phyloP scores from a whole-genome alignment of 1,140 invertebrate species.

The Drosophila tristis region DNA sequence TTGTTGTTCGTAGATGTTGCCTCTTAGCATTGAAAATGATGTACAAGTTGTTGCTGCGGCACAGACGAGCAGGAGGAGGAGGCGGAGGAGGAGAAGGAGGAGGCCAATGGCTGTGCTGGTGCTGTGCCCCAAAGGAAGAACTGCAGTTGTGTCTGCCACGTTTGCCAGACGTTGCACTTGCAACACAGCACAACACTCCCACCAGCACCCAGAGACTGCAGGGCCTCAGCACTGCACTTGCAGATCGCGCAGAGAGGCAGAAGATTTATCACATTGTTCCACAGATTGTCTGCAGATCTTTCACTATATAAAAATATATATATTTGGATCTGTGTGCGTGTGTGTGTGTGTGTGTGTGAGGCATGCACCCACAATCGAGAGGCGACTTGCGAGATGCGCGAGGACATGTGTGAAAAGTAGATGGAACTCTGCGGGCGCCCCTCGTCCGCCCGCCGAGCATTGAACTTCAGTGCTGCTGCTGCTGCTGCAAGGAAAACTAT shows the following conservation, averaged over 20 bases:
- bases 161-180: no score
- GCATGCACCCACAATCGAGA: slow-evolving; percentile 66
- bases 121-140: no score
- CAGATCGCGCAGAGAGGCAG: slow-evolving; percentile 49
- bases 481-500: slow-evolving; percentile 46
- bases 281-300: slow-evolving; percentile 81
- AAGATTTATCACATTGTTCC: slow-evolving; percentile 83
- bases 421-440: slow-evolving; percentile 3
- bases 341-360: slow-evolving; percentile 27
- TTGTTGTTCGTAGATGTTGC: slow-evolving; percentile 53
- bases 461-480: slow-evolving; percentile 57
- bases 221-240: slow-evolving; percentile 46
- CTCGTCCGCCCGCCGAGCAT: slow-evolving; percentile 54
- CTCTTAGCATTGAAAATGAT: slow-evolving; percentile 78
- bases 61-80: slow-evolving; percentile 11
- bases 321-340: not conserved
- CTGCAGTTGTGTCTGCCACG: no score
- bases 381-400: slow-evolving; percentile 19
- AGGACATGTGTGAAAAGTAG: slow-evolving; percentile 49
- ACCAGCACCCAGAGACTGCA: slow-evolving; percentile 59
- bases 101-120: no score
- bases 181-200: slow-evolving; percentile 62
- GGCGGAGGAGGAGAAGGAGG: not conserved
- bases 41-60: slow-evolving; percentile 79
- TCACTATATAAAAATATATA: slow-evolving; percentile 42